Evolutionary conservation across 1,140 invertebrate species (phyloP).

Genomic region (Marisa cornuarietis): DNA sequence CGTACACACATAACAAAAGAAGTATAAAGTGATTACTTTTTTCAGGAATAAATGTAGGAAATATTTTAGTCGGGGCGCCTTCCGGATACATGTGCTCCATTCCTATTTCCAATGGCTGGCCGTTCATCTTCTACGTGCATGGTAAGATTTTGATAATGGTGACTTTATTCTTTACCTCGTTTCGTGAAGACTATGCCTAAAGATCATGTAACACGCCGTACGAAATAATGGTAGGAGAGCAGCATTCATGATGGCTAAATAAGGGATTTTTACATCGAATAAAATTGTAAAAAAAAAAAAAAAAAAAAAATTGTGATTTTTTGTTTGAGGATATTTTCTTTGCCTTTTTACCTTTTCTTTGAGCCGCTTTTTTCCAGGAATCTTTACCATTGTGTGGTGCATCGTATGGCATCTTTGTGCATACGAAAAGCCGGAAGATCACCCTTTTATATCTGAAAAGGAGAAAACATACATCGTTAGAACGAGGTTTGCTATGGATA

Average conservation of each 20-base stretch:
- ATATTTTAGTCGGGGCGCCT: constrained; percentile 37
- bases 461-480: constrained; percentile 10
- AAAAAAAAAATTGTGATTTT: no score
- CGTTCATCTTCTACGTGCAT: constrained; percentile 49
- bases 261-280: no score
- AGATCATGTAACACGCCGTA: no score
- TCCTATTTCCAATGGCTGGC: constrained; percentile 39
- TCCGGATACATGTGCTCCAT: constrained; percentile 45
- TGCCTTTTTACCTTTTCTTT: neutral
- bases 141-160: constrained; percentile 22
- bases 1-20: no score
- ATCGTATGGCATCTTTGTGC: constrained; percentile 1
- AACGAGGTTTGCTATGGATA: neutral
- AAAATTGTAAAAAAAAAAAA: no score
- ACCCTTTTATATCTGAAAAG: constrained; percentile 17
- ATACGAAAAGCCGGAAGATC: constrained; percentile 8
- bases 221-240: no score
- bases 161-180: no score
- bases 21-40: neutral
- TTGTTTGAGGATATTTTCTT: no score
- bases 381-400: neutral
- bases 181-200: no score
- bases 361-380: neutral
- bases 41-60: constrained; percentile 38
- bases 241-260: no score